Evolutionary conservation across 2,888 invertebrate species (phyloP), one percentile per base, ranked within the genome.

Genomic region (Andrena praecox): DNA sequence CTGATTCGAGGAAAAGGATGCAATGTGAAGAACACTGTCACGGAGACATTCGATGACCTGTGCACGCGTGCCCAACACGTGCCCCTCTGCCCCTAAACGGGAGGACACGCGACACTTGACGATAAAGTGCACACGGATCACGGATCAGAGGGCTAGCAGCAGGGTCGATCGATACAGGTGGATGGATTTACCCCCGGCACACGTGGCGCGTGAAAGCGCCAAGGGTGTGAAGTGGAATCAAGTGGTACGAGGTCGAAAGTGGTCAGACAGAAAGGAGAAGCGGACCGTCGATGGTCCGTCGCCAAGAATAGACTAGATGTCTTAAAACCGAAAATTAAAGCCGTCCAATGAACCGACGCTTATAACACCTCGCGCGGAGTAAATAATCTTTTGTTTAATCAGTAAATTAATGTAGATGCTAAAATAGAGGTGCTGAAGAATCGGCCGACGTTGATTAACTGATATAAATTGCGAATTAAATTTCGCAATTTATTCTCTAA

Each of bases 101-200:
- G 33, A 68, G 75, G 69, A 77, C 82, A 74, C 67, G 60, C 80
- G 86, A 77, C 79, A 78, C 71, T 87, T 73, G 86, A 83, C 77
- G 82, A 69, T 75, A 80, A 86, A 87, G 88, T 77, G 87, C 81
- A 85, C 86, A 88, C 87, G 87, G 82, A 86, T 87, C 87, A 87
- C 85, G 80, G 87, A 87, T 86, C 84, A 85, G 87, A 85, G 82
- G 74, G 69, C 29, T 20, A 67, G 67, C 20, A 67, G 67, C 68
- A 67, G 80, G 72, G 76, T 74, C 66, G 82, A 87, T 84, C 82
- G 70, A 78, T 76, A 78, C 77, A 79, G 81, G 77, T 69, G 76
- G 63, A 59, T 79, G 74, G 77, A 83, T 78, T 64, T 73, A 71
- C 66, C 72, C 60, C 72, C 60, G 60, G 12, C 56, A 60, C 50